A percentile compares a stretch with the other conserved stretches of the same genome.
Evolutionary conservation across 1,140 invertebrate species (phyloP).

Genomic region (Dicyema japonicum): DNA sequence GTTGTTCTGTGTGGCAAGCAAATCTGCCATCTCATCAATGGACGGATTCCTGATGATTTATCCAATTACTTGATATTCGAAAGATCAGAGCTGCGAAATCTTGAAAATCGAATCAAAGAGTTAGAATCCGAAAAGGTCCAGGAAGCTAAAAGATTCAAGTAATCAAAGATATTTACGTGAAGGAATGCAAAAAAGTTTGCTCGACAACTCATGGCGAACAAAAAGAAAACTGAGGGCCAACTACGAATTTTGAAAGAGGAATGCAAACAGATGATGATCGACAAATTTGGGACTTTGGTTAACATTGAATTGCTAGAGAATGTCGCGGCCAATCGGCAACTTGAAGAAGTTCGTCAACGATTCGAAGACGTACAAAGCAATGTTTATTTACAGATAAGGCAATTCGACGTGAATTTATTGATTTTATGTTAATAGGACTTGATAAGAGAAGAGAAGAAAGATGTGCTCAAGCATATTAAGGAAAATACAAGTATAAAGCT

Average conservation of each 20-base stretch:
- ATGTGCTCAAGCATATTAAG: no score
- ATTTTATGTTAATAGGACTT: no score
- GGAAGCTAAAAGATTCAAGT: slow-evolving; percentile 28
- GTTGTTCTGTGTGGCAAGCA: no score
- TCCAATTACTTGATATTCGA: slow-evolving; percentile 29
- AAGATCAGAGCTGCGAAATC: slow-evolving; percentile 21
- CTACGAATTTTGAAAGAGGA: slow-evolving; percentile 11
- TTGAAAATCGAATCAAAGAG: slow-evolving; percentile 29
- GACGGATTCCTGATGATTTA: slow-evolving; percentile 22
- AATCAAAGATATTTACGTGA: slow-evolving; percentile 8
- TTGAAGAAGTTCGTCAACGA: no score
- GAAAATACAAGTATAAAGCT: no score
- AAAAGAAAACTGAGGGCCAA: slow-evolving; percentile 12
- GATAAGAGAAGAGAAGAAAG: no score
- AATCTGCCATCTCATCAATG: slow-evolving; percentile 26
- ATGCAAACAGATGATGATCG: slow-evolving; percentile 14
- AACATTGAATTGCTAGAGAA: slow-evolving; percentile 17
- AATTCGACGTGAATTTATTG: no score
- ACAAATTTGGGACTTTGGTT: slow-evolving; percentile 15
- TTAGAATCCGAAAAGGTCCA: slow-evolving; percentile 28
- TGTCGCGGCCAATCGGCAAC: slow-evolving; percentile 14
- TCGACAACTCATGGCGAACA: slow-evolving; percentile 15
- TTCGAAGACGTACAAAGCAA: no score
- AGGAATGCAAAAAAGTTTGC: slow-evolving; percentile 15
- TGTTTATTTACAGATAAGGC: no score